These are phyloP conservation scores for Anableps anableps DNA, from an alignment of 2,797 vertebrate species.

Conservation along the genomic window DNA sequence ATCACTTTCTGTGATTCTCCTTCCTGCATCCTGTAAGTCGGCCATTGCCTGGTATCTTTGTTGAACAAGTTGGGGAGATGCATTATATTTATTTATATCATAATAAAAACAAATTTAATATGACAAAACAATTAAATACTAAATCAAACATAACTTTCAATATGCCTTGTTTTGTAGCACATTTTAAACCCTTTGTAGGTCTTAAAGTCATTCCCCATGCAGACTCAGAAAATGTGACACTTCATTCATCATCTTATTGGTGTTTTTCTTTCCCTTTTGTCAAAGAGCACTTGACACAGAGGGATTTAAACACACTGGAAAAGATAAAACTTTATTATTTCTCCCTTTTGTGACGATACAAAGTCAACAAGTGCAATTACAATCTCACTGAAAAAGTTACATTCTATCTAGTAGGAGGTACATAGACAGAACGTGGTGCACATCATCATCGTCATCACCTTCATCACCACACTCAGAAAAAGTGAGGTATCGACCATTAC, in stretches of 20 bases:
- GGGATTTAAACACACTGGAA: conserved; percentile 81
- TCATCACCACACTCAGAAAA: conserved; percentile 72
- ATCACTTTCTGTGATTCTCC: neutral
- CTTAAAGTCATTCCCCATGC: no score
- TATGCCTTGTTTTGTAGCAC: neutral
- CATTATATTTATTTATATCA: no score
- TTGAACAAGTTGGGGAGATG: no score
- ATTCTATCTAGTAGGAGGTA: conserved; percentile 78
- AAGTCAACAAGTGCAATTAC: conserved; percentile 85
- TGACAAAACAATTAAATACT: neutral
- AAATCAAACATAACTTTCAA: no score
- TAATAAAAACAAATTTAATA: neutral
- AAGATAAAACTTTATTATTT: conserved; percentile 87
- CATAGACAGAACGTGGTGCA: conserved; percentile 76
- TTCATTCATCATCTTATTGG: neutral
- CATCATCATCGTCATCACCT: conserved; percentile 56
- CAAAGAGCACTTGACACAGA: conserved; percentile 60
- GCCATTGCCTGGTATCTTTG: neutral
- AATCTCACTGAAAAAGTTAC: conserved; percentile 76
- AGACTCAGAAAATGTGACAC: neutral
- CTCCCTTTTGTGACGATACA: conserved; percentile 83
- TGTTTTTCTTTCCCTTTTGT: neutral
- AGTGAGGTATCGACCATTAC: conserved; percentile 79
- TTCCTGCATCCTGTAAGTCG: neutral
- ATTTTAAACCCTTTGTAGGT: neutral